Percentiles rank a stretch among this genome's conserved stretches.
phyloP scores from a whole-genome alignment of 2,888 invertebrate genomes.

The Chrysopilus asiliformis region DNA sequence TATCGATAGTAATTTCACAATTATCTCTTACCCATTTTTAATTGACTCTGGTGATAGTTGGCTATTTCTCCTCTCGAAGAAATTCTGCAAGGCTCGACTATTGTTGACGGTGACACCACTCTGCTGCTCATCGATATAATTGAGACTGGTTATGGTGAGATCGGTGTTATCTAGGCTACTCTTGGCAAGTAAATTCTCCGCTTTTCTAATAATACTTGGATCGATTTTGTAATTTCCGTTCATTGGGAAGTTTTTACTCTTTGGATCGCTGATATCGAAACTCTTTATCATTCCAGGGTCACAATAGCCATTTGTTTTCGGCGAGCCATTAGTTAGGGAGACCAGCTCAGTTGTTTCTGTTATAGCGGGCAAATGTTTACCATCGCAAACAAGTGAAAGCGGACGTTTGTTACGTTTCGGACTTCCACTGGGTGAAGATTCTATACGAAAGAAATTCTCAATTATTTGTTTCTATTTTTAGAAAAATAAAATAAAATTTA shows the following conservation, averaged over 20 bases:
- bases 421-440: conserved; percentile 47
- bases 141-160: conserved; percentile 43
- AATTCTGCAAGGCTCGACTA: conserved; percentile 10
- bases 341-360: conserved; percentile 57
- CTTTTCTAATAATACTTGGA: conserved; percentile 35
- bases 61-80: conserved; percentile 14
- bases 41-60: conserved; percentile 15
- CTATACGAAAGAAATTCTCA: conserved; percentile 19
- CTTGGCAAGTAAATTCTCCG: conserved; percentile 35
- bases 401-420: conserved; percentile 46
- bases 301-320: conserved; percentile 18
- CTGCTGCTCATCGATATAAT: conserved; percentile 46
- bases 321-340: conserved; percentile 42
- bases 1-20: too few relatives aligned
- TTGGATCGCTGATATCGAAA: conserved; percentile 3
- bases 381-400: conserved; percentile 49
- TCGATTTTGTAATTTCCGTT: conserved; percentile 31
- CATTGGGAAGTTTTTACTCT: background rate
- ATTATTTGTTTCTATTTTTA: background rate
- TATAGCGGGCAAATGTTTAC: conserved; percentile 51
- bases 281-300: conserved; percentile 5
- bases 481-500: conserved; percentile 24
- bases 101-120: background rate
- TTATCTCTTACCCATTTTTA: conserved; percentile 17
- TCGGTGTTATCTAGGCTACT: conserved; percentile 37